phyloP scores from a whole-genome alignment of 2,888 invertebrate species.

The Caenorhabditis zanzibari region DNA sequence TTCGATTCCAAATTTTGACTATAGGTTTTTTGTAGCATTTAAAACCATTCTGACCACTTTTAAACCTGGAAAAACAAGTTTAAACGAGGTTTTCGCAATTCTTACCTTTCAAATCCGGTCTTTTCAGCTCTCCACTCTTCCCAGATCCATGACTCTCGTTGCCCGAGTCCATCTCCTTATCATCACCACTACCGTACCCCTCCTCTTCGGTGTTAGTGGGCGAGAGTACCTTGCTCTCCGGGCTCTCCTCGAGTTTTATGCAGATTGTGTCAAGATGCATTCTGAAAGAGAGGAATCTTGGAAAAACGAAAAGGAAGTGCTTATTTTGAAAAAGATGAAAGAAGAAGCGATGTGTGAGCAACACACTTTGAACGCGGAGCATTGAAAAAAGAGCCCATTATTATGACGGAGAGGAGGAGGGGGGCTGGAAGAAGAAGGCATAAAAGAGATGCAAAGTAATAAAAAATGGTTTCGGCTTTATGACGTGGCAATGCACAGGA shows the following conservation, averaged over 20 bases:
- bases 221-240: conserved; percentile 21
- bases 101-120: conserved; percentile 75
- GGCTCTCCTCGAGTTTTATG: conserved; percentile 1
- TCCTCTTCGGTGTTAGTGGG: conserved; percentile 36
- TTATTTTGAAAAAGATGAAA: background rate
- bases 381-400: conserved; percentile 28
- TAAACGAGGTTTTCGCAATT: too few species aligned
- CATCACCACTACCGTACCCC: conserved; percentile 56
- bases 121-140: conserved; percentile 64
- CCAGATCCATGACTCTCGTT: conserved; percentile 1
- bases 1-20: too few species aligned
- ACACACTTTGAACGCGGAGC: background rate
- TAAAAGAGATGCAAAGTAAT: conserved; percentile 8
- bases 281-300: background rate
- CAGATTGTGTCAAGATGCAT: conserved; percentile 36
- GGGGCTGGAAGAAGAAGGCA: background rate
- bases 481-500: conserved; percentile 41
- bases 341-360: conserved; percentile 8
- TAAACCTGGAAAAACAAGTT: background rate
- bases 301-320: conserved; percentile 12
- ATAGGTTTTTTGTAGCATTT: too few species aligned
- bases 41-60: background rate
- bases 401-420: conserved; percentile 19
- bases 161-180: conserved; percentile 21
- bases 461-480: conserved; percentile 18